phyloP scores from a whole-genome alignment of 1,140 invertebrate species.

The Ladona fulva region DNA sequence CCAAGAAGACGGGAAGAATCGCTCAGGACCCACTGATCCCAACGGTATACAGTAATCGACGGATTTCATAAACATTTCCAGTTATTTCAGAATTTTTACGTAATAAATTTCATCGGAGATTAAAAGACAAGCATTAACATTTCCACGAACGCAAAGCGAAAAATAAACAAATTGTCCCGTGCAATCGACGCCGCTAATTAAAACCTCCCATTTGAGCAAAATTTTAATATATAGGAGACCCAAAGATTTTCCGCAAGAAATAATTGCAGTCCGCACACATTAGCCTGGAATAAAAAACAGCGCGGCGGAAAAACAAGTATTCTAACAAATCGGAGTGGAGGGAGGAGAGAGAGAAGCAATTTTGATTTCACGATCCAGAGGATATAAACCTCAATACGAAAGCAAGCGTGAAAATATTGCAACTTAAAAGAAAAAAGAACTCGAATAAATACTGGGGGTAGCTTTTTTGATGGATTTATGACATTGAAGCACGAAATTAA shows the following conservation, averaged over 20 bases:
- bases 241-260: neutral
- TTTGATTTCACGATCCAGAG: neutral
- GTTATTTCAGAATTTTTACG: no score
- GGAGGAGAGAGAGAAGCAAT: neutral
- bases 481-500: neutral
- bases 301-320: neutral
- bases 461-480: neutral
- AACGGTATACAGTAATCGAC: no score
- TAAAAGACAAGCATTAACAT: no score
- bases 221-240: neutral
- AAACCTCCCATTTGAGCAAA: neutral
- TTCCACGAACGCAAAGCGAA: no score
- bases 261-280: neutral
- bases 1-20: no score
- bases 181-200: neutral
- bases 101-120: no score
- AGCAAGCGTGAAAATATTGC: constrained; percentile 9
- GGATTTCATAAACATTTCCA: no score
- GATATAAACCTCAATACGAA: neutral
- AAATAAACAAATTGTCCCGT: no score
- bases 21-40: no score
- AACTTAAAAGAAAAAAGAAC: neutral
- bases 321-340: neutral
- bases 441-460: neutral
- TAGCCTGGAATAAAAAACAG: neutral